Evolutionary conservation across 2,888 invertebrate species (phyloP).

Genomic region (Perizoma flavofasciatum): DNA sequence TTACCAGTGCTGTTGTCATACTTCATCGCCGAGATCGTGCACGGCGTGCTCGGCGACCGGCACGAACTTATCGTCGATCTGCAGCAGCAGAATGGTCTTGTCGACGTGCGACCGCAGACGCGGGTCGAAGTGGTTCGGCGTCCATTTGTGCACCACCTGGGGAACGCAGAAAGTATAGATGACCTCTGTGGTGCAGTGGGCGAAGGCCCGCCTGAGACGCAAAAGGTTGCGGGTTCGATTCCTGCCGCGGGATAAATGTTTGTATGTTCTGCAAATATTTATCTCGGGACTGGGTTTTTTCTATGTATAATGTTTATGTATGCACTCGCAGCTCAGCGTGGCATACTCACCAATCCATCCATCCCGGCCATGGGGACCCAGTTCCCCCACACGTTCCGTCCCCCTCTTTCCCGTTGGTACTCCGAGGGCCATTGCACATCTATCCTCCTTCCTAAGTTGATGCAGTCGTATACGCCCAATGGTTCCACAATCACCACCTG

Average conservation of each 20-base stretch:
- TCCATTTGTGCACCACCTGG: slow-evolving; percentile 96
- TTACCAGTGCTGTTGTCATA: slow-evolving; percentile 52
- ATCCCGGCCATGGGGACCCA: slow-evolving; percentile 96
- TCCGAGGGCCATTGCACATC: slow-evolving; percentile 99
- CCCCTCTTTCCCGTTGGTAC: slow-evolving; percentile 93
- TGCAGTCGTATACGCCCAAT: slow-evolving; percentile 92
- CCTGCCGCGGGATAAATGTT: too few relatives aligned
- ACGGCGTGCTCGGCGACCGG: slow-evolving; percentile 96
- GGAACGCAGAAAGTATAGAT: neutral
- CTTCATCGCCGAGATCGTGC: slow-evolving; percentile 89
- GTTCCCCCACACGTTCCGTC: slow-evolving; percentile 92
- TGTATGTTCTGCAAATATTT: too few relatives aligned
- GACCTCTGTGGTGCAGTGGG: too few relatives aligned
- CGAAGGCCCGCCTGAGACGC: too few relatives aligned
- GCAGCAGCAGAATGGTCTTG: slow-evolving; percentile 94
- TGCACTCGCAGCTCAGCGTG: too few relatives aligned
- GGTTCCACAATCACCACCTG: slow-evolving; percentile 73
- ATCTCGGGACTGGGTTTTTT: too few relatives aligned
- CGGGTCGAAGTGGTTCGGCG: slow-evolving; percentile 95
- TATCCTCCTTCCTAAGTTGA: slow-evolving; percentile 94
- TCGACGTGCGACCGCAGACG: slow-evolving; percentile 95
- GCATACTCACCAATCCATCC: slow-evolving; percentile 89
- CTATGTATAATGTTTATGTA: too few relatives aligned
- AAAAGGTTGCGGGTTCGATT: too few relatives aligned
- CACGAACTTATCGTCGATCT: slow-evolving; percentile 96